These are phyloP conservation scores for Cromileptes altivelis DNA, from an alignment of 2,113 vertebrate species.

Conservation along the genomic window DNA sequence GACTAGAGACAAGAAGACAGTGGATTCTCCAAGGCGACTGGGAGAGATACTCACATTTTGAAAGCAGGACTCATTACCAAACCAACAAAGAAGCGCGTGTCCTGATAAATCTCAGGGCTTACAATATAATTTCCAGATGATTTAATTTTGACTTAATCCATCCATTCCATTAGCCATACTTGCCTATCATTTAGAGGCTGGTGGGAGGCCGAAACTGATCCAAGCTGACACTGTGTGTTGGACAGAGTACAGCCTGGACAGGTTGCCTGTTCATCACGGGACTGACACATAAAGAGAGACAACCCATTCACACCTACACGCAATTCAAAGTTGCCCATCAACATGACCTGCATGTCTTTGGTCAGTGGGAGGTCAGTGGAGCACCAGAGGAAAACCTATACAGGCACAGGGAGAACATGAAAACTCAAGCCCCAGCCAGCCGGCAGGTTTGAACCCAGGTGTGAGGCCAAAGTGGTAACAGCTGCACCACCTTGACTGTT, in stretches of 20 bases:
- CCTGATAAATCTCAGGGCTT: neutral
- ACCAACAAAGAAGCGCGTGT: conserved; percentile 31
- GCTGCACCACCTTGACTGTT: neutral
- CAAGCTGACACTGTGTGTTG: neutral
- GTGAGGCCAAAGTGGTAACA: neutral
- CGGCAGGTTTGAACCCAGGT: neutral
- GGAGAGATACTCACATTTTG: conserved; percentile 26
- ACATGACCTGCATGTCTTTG: neutral
- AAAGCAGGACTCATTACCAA: conserved; percentile 13
- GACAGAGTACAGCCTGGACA: neutral
- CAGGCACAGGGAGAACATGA: neutral
- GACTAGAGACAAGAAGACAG: conserved; percentile 14
- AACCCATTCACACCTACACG: neutral
- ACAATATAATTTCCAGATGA: neutral
- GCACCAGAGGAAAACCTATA: neutral
- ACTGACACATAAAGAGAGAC: neutral
- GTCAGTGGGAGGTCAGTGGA: neutral
- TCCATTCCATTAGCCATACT: neutral
- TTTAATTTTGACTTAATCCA: neutral
- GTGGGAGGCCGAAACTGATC: neutral
- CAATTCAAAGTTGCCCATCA: neutral
- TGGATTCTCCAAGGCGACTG: conserved; percentile 10
- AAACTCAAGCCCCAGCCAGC: neutral
- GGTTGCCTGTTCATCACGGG: neutral
- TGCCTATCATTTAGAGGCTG: neutral